Percentiles rank a stretch among this genome's conserved stretches.
phyloP scores from a whole-genome alignment of 2,888 invertebrate genomes.

The Drosophila atripex region DNA sequence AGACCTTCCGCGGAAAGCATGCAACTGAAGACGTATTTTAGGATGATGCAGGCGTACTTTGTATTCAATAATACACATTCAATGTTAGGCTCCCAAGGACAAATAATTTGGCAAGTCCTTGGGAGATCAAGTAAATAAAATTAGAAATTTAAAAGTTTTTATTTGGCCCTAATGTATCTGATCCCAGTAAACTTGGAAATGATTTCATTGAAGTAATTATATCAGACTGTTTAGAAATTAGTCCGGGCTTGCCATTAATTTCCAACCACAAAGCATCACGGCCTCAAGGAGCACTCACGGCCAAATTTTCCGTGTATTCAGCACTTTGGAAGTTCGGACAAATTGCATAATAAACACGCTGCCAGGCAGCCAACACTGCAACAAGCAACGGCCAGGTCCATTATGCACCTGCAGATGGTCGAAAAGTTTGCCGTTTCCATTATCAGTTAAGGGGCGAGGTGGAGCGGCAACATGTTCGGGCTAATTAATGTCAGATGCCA shows the following conservation, averaged over 20 bases:
- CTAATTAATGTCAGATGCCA: constrained; percentile 76
- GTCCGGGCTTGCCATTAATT: neutral
- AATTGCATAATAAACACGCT: constrained; percentile 65
- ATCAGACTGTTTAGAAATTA: too few relatives aligned
- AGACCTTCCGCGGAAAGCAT: too few relatives aligned
- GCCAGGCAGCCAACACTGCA: constrained; percentile 1
- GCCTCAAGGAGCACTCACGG: neutral
- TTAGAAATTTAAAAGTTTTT: too few relatives aligned
- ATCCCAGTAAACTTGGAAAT: too few relatives aligned
- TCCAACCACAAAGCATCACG: neutral
- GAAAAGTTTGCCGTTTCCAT: constrained; percentile 64
- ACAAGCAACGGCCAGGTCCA: constrained; percentile 28
- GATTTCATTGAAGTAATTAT: too few relatives aligned
- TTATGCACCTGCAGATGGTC: constrained; percentile 72
- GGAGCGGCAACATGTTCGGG: constrained; percentile 60
- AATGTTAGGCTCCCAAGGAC: neutral
- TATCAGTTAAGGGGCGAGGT: constrained; percentile 10
- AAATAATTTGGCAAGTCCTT: neutral
- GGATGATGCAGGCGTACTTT: neutral
- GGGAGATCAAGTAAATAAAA: neutral
- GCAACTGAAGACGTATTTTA: too few relatives aligned
- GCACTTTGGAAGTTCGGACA: constrained; percentile 33
- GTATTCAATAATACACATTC: neutral
- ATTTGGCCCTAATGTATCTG: too few relatives aligned
- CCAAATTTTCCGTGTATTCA: constrained; percentile 3